Evolutionary conservation across 2,113 vertebrate species (phyloP), one percentile per base, ranked within the genome.

Genomic region (Macaca nemestrina): DNA sequence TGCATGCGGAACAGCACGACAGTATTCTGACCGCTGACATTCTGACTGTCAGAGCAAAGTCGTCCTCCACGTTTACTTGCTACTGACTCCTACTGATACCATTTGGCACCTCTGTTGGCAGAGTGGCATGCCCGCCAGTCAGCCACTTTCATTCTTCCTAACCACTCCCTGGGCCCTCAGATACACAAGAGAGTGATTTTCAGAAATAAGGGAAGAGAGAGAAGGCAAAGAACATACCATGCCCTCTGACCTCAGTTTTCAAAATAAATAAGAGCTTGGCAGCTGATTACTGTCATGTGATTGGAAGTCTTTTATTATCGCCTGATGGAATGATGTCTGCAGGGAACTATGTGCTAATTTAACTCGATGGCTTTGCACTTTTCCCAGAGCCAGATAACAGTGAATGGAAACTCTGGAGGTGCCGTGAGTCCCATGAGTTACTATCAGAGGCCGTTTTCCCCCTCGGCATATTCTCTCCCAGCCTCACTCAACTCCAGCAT

Each of bases 381-480:
- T 98, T 94, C 96, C 45, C 98, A 99, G 99, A 99, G 99, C 98
- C 99, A 99, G 98, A 98, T 99, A 97, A 99, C 99, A 61, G 99
- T 99, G 98, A 99, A 99, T 98, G 99, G 99, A 96, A 99, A 98
- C 95, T 96, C 98, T 80, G 98, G 98, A 78, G 99, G 98, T 48
- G 98, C 98, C 81, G 97, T 98, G 98, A 99, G 99, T 97, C 99
- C 99, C 78, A 98, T 99, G 98, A 99, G 98, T 97, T 98, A 99
- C 97, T 99, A 99, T 90, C 99, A 99, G 97, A 99, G 99, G 97
- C 99, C 99, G 70, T 99, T 99, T 98, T 99, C 99, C 95, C 99
- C 99, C 67, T 99, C 99, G 22, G 98, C 99, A 8, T 99, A 99
- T 96, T 99, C 99, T 78, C 99, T 99, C 40, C 99, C 99, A 61